A percentile compares a stretch with the other conserved stretches of the same genome.
phyloP scores from a whole-genome alignment of 2,888 invertebrate genomes.

The Chaitophorus viminalis region DNA sequence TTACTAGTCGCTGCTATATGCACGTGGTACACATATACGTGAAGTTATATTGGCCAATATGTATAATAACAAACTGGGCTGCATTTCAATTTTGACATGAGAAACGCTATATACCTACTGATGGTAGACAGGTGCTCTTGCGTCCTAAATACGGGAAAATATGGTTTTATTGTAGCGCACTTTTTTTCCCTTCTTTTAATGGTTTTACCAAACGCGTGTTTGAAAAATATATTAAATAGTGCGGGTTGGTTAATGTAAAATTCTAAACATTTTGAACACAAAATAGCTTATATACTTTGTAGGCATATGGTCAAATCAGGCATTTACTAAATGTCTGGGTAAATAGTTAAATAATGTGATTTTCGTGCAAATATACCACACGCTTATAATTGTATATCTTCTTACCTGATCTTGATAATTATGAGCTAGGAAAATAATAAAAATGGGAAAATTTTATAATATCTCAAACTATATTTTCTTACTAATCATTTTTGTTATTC shows the following conservation, averaged over 20 bases:
- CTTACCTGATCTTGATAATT: too few relatives aligned
- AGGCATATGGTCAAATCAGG: neutral
- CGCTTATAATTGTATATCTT: too few relatives aligned
- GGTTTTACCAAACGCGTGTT: neutral
- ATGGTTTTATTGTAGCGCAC: neutral
- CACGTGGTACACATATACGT: neutral
- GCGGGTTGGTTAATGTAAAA: neutral
- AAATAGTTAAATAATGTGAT: too few relatives aligned
- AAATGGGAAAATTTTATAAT: too few relatives aligned
- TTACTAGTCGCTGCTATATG: neutral
- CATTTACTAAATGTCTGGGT: too few relatives aligned
- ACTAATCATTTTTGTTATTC: too few relatives aligned
- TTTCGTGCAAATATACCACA: too few relatives aligned
- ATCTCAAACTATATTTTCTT: too few relatives aligned
- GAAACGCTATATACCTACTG: neutral
- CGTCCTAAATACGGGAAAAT: neutral
- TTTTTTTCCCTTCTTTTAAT: neutral
- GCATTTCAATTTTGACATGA: slow-evolving; percentile 18
- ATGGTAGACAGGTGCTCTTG: slow-evolving; percentile 19
- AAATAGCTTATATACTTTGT: neutral
- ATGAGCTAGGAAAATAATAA: too few relatives aligned
- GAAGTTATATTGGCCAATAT: neutral
- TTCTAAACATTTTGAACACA: neutral
- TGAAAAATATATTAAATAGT: neutral
- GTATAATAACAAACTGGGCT: neutral